These are phyloP conservation scores for Chascanopsetta lugubris DNA, from an alignment of 2,113 vertebrate genomes.

Conservation along the genomic window DNA sequence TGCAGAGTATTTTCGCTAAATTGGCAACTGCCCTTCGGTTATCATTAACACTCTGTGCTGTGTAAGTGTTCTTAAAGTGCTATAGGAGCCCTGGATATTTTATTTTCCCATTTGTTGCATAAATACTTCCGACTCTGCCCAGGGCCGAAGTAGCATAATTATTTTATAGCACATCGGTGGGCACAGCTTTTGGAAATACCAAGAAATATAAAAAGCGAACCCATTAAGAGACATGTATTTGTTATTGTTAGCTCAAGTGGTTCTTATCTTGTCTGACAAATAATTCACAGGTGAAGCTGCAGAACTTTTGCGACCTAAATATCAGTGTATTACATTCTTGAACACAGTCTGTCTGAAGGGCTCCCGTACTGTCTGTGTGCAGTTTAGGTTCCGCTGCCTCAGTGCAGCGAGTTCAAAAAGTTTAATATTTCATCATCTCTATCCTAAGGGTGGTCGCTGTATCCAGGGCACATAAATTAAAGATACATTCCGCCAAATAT, in stretches of 20 bases:
- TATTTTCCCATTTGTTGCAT: no score
- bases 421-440: slow-evolving; percentile 54
- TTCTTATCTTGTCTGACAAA: neutral
- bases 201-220: neutral
- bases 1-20: no score
- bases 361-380: neutral
- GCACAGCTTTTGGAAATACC: neutral
- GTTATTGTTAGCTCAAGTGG: no score
- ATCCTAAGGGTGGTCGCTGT: slow-evolving; percentile 19
- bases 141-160: neutral
- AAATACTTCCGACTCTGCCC: neutral
- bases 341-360: neutral
- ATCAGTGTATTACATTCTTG: neutral
- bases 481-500: slow-evolving; percentile 36
- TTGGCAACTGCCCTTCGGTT: no score
- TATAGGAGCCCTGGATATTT: no score
- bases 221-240: neutral
- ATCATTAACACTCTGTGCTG: no score
- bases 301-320: no score
- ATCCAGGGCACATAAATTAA: slow-evolving; percentile 46
- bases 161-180: neutral
- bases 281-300: neutral
- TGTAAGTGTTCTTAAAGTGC: no score
- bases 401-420: slow-evolving; percentile 4
- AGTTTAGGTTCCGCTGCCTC: neutral